These are phyloP conservation scores for Trissolcus japonicus DNA, from an alignment of 2,888 invertebrate genomes.

Conservation along the genomic window DNA sequence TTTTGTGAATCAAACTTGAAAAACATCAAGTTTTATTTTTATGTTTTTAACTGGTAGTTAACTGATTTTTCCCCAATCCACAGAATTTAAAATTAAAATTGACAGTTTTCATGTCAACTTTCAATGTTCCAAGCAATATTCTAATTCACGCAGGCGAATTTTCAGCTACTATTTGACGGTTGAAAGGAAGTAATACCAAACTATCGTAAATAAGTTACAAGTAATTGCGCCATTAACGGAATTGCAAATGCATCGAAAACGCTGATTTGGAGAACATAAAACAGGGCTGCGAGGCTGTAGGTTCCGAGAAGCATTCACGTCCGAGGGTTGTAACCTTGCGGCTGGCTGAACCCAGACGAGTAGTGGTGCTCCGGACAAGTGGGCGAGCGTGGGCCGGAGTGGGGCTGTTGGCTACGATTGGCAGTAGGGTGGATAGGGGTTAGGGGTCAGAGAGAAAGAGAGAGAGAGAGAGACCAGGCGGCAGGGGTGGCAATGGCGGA, in stretches of 20 bases:
- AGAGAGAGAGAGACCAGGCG: conserved; percentile 38
- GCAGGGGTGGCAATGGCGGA: conserved; percentile 53
- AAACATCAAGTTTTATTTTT: no score
- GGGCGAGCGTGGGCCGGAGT: conserved; percentile 60
- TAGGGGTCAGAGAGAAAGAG: conserved; percentile 56
- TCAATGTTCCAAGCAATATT: no score
- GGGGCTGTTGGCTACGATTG: conserved; percentile 53
- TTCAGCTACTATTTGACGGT: no score
- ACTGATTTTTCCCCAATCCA: no score
- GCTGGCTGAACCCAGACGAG: conserved; percentile 57
- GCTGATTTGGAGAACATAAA: conserved; percentile 53
- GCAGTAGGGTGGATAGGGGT: conserved; percentile 60
- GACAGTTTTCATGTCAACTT: no score
- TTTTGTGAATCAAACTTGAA: no score
- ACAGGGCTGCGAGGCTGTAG: conserved; percentile 51
- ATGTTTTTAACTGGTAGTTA: no score
- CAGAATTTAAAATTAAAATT: no score
- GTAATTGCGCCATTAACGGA: conserved; percentile 47
- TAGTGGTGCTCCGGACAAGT: conserved; percentile 68
- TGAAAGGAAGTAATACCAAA: no score
- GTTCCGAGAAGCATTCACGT: conserved; percentile 69
- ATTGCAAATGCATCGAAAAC: conserved; percentile 49
- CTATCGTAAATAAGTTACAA: conserved; percentile 34
- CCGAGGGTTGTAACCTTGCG: conserved; percentile 60
- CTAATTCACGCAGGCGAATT: no score